These are phyloP conservation scores for Drosophila nr. perissopoda DNA, from an alignment of 2,888 invertebrate species.

Conservation along the genomic window DNA sequence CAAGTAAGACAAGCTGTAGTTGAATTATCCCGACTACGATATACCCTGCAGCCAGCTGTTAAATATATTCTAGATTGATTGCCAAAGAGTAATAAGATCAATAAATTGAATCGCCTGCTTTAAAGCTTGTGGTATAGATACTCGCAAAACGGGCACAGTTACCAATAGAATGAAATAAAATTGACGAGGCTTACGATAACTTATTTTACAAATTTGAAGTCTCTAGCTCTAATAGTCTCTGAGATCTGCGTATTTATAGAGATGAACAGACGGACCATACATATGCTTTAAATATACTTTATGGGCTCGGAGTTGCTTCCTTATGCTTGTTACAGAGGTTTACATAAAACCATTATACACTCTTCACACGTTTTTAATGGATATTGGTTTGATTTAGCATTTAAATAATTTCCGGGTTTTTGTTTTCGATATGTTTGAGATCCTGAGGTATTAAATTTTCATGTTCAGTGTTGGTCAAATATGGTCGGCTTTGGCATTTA, in stretches of 20 bases:
- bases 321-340: neutral
- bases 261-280: neutral
- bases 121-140: too few relatives aligned
- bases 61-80: neutral
- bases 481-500: constrained; percentile 38
- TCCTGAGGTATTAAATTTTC: constrained; percentile 17
- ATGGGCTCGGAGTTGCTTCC: neutral
- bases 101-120: neutral
- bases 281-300: neutral
- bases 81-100: neutral
- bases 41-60: neutral
- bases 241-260: neutral
- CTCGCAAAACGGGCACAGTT: too few relatives aligned
- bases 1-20: neutral
- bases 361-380: neutral
- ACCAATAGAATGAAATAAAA: too few relatives aligned
- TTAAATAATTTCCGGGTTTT: constrained; percentile 14
- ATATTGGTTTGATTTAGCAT: neutral
- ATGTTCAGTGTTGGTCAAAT: neutral
- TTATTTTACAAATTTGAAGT: neutral
- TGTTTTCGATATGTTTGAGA: neutral
- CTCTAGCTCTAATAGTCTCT: neutral
- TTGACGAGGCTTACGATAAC: neutral
- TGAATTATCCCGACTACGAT: neutral
- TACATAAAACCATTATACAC: neutral